These are phyloP conservation scores for Pluvialis apricaria DNA, from an alignment of 2,113 vertebrate species.

Conservation along the genomic window DNA sequence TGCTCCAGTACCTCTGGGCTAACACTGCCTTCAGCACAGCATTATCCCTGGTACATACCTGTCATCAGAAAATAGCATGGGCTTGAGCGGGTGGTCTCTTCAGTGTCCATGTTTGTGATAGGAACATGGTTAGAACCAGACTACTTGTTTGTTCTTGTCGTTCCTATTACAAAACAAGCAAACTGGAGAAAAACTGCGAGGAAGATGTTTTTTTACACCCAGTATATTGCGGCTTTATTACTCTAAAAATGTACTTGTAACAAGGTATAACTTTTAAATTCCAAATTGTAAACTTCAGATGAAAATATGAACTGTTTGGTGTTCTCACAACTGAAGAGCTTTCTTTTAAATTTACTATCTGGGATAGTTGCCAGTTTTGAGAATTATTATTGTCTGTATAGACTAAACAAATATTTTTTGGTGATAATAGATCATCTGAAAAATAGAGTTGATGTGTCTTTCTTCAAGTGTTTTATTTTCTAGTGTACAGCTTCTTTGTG, in stretches of 20 bases:
- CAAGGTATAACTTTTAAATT: neutral
- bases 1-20: neutral
- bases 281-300: neutral
- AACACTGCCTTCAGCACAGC: neutral
- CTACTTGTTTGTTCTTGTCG: fast-evolving
- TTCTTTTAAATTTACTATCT: neutral
- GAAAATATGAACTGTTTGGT: neutral
- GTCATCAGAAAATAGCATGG: neutral
- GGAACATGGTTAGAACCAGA: neutral
- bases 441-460: neutral
- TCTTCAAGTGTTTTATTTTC: neutral
- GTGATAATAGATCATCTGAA: neutral
- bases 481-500: neutral
- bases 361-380: neutral
- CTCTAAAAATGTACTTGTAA: neutral
- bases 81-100: neutral
- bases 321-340: neutral
- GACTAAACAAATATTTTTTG: neutral
- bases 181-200: neutral
- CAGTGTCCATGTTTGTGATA: neutral
- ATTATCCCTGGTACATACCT: neutral
- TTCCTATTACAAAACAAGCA: neutral
- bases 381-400: neutral
- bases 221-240: neutral
- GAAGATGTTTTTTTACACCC: neutral